Conservation (phyloP, 2,888 invertebrate species). For the Ochropleura plecta region DNA sequence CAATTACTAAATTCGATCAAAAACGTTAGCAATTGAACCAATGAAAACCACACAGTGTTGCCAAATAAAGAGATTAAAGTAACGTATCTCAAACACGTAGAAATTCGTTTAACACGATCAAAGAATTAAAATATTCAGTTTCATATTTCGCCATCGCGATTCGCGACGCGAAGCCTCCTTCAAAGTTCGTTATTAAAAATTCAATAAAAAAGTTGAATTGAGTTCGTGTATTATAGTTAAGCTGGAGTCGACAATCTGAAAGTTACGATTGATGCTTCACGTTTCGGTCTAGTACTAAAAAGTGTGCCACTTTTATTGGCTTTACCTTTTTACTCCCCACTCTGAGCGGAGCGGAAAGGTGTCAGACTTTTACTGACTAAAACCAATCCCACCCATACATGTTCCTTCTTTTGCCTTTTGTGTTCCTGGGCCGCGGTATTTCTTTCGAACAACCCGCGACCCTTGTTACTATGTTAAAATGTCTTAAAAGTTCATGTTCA, state of each 20-base stretch:
- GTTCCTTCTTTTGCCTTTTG: too few relatives aligned
- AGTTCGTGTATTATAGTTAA: conserved; percentile 57
- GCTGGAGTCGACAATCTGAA: conserved; percentile 33
- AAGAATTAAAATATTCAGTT: conserved; percentile 64
- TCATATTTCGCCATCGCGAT: conserved; percentile 51
- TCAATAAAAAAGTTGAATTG: conserved; percentile 73
- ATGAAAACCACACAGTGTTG: neutral
- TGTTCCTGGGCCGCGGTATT: too few relatives aligned
- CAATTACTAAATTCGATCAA: neutral
- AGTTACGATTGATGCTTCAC: conserved; percentile 35
- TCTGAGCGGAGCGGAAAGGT: too few relatives aligned
- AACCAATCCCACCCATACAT: too few relatives aligned
- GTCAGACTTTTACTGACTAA: too few relatives aligned
- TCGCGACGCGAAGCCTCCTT: conserved; percentile 34
- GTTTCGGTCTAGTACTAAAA: conserved; percentile 13
- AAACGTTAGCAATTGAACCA: neutral
- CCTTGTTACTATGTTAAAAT: too few relatives aligned
- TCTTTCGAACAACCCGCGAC: too few relatives aligned
- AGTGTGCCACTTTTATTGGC: neutral
- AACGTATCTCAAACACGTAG: conserved; percentile 29
- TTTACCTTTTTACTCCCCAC: too few relatives aligned
- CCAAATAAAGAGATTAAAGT: conserved; percentile 4
- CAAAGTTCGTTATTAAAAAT: conserved; percentile 70
- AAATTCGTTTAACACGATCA: conserved; percentile 57
- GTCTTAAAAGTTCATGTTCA: too few relatives aligned